Conservation (phyloP, 2,797 vertebrate species). For the Falco naumanni region DNA sequence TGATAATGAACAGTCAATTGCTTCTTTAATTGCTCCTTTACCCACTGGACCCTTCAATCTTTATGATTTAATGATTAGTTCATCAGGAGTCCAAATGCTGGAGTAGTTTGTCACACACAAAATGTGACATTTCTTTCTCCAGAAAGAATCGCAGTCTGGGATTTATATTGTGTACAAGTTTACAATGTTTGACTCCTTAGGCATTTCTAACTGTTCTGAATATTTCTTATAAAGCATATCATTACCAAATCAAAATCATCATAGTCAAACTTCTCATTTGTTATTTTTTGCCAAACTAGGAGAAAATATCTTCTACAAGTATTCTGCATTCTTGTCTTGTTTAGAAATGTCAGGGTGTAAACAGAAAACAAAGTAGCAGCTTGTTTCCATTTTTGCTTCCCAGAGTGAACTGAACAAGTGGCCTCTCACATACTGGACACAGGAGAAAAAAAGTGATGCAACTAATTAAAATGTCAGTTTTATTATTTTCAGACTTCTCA, state of each 20-base stretch:
- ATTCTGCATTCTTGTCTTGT: constrained; percentile 45
- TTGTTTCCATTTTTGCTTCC: constrained; percentile 58
- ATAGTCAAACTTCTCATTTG: neutral
- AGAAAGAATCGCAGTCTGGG: neutral
- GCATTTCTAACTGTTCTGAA: neutral
- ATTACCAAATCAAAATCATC: neutral
- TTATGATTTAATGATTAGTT: neutral
- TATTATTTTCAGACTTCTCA: constrained; percentile 17
- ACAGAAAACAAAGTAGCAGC: constrained; percentile 74
- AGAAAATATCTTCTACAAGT: constrained; percentile 1
- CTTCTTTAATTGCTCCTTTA: neutral
- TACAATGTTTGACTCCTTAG: neutral
- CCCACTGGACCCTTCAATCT: neutral
- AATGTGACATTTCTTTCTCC: neutral
- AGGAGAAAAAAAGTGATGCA: constrained; percentile 7
- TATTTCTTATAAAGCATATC: neutral
- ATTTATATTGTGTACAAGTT: neutral
- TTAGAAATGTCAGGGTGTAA: constrained; percentile 70
- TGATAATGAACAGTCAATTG: neutral
- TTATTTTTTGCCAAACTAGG: neutral
- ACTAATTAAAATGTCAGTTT: constrained; percentile 56
- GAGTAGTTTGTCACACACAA: neutral
- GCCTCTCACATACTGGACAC: constrained; percentile 12
- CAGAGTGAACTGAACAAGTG: constrained; percentile 39
- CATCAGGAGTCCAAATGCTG: neutral